These are phyloP conservation scores for Branchipolynoe longqiensis DNA, from an alignment of 2,888 invertebrate species.

Conservation along the genomic window DNA sequence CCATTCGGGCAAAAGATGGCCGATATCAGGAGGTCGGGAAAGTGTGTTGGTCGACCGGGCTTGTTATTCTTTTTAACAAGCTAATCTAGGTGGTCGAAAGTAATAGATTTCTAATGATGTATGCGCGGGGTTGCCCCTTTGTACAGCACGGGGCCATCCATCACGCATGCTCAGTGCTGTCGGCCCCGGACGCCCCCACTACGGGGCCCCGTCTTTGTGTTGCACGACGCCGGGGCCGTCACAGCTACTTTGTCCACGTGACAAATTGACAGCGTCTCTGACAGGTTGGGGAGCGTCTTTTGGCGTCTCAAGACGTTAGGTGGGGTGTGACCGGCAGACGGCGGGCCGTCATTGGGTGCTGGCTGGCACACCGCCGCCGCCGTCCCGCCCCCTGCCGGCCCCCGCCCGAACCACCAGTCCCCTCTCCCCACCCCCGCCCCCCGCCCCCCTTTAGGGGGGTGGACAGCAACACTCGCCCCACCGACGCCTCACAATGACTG, in stretches of 20 bases:
- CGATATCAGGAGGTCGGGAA: conserved; percentile 20
- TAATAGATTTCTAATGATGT: conserved; percentile 58
- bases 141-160: conserved; percentile 41
- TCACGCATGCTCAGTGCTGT: conserved; percentile 42
- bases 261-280: conserved; percentile 52
- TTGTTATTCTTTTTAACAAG: conserved; percentile 55
- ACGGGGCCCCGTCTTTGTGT: conserved; percentile 27
- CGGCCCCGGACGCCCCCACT: conserved; percentile 20
- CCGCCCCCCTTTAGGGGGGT: not conserved
- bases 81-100: conserved; percentile 55
- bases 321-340: conserved; percentile 27
- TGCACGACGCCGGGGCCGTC: conserved; percentile 38
- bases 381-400: not conserved
- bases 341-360: not conserved
- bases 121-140: conserved; percentile 48
- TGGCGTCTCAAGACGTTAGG: conserved; percentile 42
- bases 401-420: not conserved
- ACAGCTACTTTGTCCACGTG: conserved; percentile 47
- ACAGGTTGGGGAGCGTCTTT: conserved; percentile 12
- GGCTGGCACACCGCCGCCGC: not conserved
- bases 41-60: not conserved
- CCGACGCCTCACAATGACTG: not conserved
- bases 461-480: conserved; percentile 18
- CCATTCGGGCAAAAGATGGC: conserved; percentile 14
- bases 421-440: not conserved